Conservation (phyloP, 2,113 vertebrate genomes). For the Nannospalax galili region DNA sequence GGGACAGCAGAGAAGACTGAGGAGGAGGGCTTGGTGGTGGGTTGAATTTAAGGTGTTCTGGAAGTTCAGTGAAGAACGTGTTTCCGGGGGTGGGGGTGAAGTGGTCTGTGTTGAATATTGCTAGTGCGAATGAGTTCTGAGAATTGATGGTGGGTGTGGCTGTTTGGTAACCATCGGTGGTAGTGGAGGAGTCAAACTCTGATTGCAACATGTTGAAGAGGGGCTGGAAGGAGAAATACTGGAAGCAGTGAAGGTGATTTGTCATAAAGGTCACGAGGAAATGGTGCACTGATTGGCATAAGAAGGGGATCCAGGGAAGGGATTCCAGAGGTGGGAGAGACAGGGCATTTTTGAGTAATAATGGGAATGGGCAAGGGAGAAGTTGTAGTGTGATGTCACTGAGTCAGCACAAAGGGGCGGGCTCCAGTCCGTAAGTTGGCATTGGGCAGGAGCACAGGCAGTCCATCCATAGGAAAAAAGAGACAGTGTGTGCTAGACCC, state of each 20-base stretch:
- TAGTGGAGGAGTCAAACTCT: not conserved
- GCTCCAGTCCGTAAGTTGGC: not conserved
- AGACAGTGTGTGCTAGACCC: not conserved
- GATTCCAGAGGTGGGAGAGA: constrained; percentile 3
- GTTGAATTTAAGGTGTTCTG: not conserved
- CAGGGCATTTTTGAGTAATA: not conserved
- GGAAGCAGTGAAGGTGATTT: not conserved
- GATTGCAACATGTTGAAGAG: not conserved
- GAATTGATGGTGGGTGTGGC: not conserved
- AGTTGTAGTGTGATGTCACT: not conserved
- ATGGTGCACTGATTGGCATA: not conserved
- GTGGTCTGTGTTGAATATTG: not conserved
- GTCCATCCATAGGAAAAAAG: not conserved
- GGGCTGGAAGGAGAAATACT: not conserved
- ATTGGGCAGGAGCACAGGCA: not conserved
- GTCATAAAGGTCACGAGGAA: not conserved
- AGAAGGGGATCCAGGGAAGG: not conserved
- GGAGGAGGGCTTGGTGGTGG: not conserved
- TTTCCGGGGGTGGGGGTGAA: not conserved
- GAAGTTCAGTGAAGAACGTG: not conserved
- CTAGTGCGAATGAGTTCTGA: not conserved
- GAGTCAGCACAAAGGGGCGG: not conserved
- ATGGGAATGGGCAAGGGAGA: not conserved
- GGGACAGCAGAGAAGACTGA: not conserved
- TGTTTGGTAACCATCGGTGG: not conserved